A percentile compares a stretch with the other conserved stretches of the same genome.
Conservation (phyloP, 1,140 invertebrate genomes). For the Sycophaga agraensis region DNA sequence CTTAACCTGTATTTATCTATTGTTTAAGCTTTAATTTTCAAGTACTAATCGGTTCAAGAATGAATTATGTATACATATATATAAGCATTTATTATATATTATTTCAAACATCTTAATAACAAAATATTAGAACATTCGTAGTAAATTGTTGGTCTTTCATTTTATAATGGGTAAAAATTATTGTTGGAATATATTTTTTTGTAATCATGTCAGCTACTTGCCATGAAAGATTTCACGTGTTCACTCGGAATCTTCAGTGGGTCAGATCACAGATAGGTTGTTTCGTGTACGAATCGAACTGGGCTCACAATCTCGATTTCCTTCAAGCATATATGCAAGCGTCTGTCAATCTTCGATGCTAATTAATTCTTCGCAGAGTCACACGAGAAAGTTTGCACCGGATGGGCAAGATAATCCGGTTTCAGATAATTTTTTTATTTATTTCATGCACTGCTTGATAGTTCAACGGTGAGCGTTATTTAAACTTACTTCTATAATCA, state of each 20-base stretch:
- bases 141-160: background rate
- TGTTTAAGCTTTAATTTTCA: no score
- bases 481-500: background rate
- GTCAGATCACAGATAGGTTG: constrained; percentile 22
- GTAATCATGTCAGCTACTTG: background rate
- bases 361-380: constrained; percentile 41
- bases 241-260: constrained; percentile 17
- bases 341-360: constrained; percentile 39
- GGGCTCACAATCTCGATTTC: constrained; percentile 28
- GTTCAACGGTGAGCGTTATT: background rate
- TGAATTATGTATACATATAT: background rate
- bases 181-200: background rate
- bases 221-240: background rate
- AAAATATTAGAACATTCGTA: background rate
- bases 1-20: no score
- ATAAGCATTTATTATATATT: background rate
- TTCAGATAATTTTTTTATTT: constrained; percentile 23
- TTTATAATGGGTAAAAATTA: background rate
- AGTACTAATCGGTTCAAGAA: no score
- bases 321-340: constrained; percentile 27
- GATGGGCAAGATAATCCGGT: constrained; percentile 41
- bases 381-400: constrained; percentile 35
- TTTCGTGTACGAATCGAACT: constrained; percentile 2
- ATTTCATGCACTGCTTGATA: constrained; percentile 2
- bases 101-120: background rate